Percentiles rank a stretch among this genome's conserved stretches.
phyloP scores from a whole-genome alignment of 2,888 invertebrate species.

The Frankliniella fusca region DNA sequence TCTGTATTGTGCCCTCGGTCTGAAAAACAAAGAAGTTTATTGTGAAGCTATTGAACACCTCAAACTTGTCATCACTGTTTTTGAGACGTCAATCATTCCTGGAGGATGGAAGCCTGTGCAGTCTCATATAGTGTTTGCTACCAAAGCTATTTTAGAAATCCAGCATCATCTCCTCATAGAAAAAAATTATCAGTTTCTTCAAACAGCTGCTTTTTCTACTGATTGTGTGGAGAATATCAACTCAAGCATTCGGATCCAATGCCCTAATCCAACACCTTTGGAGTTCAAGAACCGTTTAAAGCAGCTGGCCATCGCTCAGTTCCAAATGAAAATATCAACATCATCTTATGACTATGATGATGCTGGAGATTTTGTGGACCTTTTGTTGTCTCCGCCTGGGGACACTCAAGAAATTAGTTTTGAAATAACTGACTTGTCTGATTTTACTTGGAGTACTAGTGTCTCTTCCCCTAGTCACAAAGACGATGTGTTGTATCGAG shows the following conservation, averaged over 20 bases:
- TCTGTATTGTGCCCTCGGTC: background rate
- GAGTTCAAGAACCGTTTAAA: background rate
- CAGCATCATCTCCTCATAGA: background rate
- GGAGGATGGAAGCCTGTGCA: background rate
- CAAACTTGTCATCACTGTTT: background rate
- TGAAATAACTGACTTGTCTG: background rate
- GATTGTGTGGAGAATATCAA: background rate
- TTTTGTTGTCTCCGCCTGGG: background rate
- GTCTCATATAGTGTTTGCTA: background rate
- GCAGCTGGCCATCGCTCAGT: background rate
- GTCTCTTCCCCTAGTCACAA: background rate
- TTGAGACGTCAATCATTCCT: background rate
- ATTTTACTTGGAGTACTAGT: background rate
- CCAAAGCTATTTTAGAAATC: background rate
- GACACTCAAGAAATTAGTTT: background rate
- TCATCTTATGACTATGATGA: background rate
- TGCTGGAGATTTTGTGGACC: background rate
- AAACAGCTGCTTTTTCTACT: background rate
- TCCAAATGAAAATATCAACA: too few species aligned
- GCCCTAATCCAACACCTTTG: background rate
- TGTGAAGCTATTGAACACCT: background rate
- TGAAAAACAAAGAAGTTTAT: background rate
- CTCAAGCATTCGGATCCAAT: background rate
- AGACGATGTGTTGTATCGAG: background rate
- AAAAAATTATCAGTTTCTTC: background rate